Evolutionary conservation across 2,888 invertebrate genomes (phyloP).

Genomic region (Drosophila vallismaia): DNA sequence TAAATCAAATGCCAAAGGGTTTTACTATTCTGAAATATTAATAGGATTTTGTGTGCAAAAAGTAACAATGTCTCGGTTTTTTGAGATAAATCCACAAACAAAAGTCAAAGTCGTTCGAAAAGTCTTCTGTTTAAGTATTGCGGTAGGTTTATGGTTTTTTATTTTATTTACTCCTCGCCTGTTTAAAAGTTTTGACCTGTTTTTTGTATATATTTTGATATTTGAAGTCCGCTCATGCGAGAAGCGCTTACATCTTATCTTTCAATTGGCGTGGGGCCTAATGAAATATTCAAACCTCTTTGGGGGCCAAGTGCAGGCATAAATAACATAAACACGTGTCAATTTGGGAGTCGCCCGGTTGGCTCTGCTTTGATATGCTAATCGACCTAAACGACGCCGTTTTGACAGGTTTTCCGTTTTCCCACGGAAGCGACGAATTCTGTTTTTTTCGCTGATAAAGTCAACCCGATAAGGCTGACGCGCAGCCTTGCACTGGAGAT

Average conservation of each 20-base stretch:
- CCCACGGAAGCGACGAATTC: conserved; percentile 59
- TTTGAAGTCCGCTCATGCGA: conserved; percentile 6
- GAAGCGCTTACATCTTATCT: conserved; percentile 52
- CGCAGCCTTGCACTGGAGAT: conserved; percentile 12
- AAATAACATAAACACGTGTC: conserved; percentile 77
- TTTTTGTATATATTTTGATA: neutral
- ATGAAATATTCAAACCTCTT: conserved; percentile 72
- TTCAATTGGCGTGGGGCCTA: conserved; percentile 48
- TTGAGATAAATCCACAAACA: neutral
- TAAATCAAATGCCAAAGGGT: conserved; percentile 3
- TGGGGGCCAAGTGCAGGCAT: conserved; percentile 46
- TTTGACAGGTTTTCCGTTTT: conserved; percentile 79
- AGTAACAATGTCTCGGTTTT: neutral
- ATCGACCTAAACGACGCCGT: conserved; percentile 73
- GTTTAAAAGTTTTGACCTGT: conserved; percentile 5
- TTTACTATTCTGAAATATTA: neutral
- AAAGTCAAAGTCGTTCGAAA: too few relatives aligned
- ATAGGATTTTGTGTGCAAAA: neutral
- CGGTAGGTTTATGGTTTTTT: conserved; percentile 7
- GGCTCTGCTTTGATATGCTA: conserved; percentile 74
- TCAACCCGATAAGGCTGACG: conserved; percentile 35
- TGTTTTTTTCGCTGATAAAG: conserved; percentile 28
- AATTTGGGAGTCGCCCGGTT: conserved; percentile 67
- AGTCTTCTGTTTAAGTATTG: conserved; percentile 3
- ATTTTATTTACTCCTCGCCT: conserved; percentile 8